Evolutionary conservation across 1,140 invertebrate species (phyloP).

Genomic region (Temnothorax nylanderi): DNA sequence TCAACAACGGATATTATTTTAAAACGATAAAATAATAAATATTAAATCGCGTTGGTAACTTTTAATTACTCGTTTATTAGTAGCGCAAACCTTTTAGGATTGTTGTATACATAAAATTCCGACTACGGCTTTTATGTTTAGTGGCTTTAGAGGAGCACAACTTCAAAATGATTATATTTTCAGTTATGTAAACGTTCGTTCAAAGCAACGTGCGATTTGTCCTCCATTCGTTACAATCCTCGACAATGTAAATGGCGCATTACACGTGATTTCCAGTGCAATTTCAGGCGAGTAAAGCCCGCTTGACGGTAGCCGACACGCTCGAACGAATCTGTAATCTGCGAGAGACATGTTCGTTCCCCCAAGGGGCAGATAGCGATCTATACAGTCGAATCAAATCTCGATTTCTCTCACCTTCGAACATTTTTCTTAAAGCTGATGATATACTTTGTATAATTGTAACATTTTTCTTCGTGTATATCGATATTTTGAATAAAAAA

Average conservation of each 20-base stretch:
- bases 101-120: background rate
- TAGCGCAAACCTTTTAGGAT: background rate
- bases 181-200: background rate
- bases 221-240: background rate
- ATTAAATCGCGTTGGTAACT: background rate
- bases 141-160: background rate
- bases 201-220: constrained; percentile 3
- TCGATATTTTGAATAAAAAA: background rate
- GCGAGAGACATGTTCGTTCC: constrained; percentile 1
- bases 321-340: constrained; percentile 42
- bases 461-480: background rate
- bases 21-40: background rate
- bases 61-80: background rate
- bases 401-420: background rate
- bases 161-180: constrained; percentile 4
- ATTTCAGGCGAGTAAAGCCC: constrained; percentile 38
- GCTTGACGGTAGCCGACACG: constrained; percentile 28
- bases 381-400: constrained; percentile 15
- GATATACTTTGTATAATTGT: background rate
- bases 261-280: constrained; percentile 21
- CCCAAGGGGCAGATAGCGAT: constrained; percentile 25
- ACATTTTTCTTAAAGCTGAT: background rate
- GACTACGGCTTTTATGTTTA: background rate
- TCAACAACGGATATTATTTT: background rate
- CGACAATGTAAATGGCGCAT: constrained; percentile 8